Evolutionary conservation across 2,113 vertebrate genomes (phyloP).

Genomic region (Myiozetetes cayanensis): DNA sequence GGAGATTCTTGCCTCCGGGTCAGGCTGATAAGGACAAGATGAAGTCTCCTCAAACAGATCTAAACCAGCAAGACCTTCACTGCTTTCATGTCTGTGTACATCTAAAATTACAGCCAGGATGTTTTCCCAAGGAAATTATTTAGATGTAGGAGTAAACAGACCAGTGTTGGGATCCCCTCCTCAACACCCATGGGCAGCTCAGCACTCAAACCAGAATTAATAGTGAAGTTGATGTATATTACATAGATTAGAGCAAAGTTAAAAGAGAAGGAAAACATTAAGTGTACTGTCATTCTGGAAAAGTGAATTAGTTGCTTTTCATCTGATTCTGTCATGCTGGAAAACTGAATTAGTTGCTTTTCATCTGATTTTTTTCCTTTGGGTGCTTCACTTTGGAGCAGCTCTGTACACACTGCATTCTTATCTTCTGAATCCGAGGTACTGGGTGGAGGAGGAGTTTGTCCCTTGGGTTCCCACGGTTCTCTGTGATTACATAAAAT

Average conservation of each 20-base stretch:
- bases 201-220: not conserved
- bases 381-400: not conserved
- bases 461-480: constrained; percentile 23
- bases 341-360: not conserved
- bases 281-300: not conserved
- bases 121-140: not conserved
- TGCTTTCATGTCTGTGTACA: not conserved
- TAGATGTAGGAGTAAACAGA: not conserved
- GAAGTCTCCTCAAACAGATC: not conserved
- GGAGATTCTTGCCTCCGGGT: not conserved
- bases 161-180: not conserved
- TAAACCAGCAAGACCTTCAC: not conserved
- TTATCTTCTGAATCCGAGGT: not conserved
- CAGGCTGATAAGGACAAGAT: constrained; percentile 11
- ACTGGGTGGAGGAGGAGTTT: constrained; percentile 1
- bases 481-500: constrained; percentile 32
- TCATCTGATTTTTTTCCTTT: not conserved
- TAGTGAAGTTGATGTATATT: not conserved
- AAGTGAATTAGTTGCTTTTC: not conserved
- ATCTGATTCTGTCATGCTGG: not conserved
- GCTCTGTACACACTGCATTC: not conserved
- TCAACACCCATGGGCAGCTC: not conserved
- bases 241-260: not conserved
- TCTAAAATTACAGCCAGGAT: not conserved
- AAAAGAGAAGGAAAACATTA: not conserved